Base-by-base conservation (phyloP, 2,113 vertebrate genomes). In the Notothenia coriiceps region DNA sequence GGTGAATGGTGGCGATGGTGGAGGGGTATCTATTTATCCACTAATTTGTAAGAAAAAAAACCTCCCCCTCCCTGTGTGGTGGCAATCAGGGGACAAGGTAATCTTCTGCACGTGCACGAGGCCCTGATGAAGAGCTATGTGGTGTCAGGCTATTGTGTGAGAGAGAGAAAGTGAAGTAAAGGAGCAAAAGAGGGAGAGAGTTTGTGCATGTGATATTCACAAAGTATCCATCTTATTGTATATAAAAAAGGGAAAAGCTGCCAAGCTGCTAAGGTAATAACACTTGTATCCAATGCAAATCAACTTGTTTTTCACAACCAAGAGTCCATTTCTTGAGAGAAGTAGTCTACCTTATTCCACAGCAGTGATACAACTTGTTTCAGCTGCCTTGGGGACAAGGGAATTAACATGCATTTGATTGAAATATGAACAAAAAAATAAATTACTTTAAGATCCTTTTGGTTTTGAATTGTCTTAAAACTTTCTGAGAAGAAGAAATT, bases 21-120 rank as follows among this genome's bases (percentile, higher is more conserved):
- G 96, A 96, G 97, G 96, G 97, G 91, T 98, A 98, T 98, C 97
- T 99, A 99, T 99, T 99, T 99, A 99, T 98, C 97, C 96, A 95
- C 97, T 99, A 98, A 98, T 98, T 98, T 98, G 97, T 97, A 97
- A 96, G 97, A 96, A 97, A 83, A 77, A 84, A 75, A 75, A 69
- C 55, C 64, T 81, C 80, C 81, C 79, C 79, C 88, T 83, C 70
- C 96, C 95, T 96, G 97, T 96, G 96, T 96, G 96, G 96, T 97
- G 97, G 97, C 96, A 98, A 98, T 98, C 96, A 98, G 96, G 96
- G 96, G 94, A 96, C 96, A 96, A 88, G 97, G 92, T 98, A 98
- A 98, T 98, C 97, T 97, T 95, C 96, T 97, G 96, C 63, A 77
- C 63, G 59, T 96, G 95, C 94, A 94, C 67, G 78, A 80, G 74